Base-by-base conservation (phyloP, 2,888 invertebrate genomes). In the Dryobotodes eremita region DNA sequence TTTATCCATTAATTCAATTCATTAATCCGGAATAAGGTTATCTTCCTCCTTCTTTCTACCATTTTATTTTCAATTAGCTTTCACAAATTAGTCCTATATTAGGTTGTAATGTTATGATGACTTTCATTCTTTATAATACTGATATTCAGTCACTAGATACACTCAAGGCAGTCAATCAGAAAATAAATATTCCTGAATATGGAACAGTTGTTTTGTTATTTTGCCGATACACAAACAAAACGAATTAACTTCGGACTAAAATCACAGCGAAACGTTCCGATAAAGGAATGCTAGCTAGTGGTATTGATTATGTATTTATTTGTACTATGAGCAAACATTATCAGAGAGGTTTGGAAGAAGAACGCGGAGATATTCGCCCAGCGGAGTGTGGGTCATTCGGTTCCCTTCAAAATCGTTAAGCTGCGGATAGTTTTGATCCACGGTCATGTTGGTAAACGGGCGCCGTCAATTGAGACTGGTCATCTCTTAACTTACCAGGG, bases 141-240 rank as follows among this genome's bases (percentile, higher is more conserved):
- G 11, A 48, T 26, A 10, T 42, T 15, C 59, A 17, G 4, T 61
- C 66, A 11, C n/a, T 72, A 26, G 1, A 7, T 20, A 57, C 7
- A 48, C 36, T 13, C n/a, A n/a, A n/a, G 20, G 4, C 15, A 13
- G 0, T 8, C n/a, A 50, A 64, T 64, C 36, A 46, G 26, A 62
- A 64, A 82, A 82, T 57, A 82, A 59, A 79, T 82, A 82, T 31
- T 31, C 26, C 42, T 23, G 31, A 79, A 26, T 46, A 46, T 23
- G 20, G 15, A 6, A 10, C 50, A 75, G 6, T 82, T 74, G 42
- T 59, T 81, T 82, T 42, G 65, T 66, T 82, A 59, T 75, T 65
- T 74, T 6, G 0, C 13, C 26, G 64, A 42, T n/a, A 74, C n/a
- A 59, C 20, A 57, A 74, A 82, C 57, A 50, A 59, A 82, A 46